Evolutionary conservation across 2,113 vertebrate genomes (phyloP).

Genomic region (Microcebus tavaratra): DNA sequence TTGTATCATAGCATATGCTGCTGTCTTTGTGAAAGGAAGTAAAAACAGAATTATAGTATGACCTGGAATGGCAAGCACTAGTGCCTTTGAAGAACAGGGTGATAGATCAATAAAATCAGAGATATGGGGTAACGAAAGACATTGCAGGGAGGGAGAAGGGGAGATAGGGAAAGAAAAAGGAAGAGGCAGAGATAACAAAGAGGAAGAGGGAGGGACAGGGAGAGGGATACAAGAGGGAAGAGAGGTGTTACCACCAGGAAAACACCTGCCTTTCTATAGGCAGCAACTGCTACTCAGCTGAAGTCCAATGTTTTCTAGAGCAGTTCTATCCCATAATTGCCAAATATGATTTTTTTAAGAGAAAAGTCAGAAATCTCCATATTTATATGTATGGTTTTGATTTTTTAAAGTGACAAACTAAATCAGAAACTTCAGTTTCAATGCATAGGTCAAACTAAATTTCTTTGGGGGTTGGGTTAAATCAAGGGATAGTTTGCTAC

Average conservation of each 20-base stretch:
- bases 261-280: not conserved
- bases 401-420: not conserved
- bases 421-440: not conserved
- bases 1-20: not conserved
- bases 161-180: not conserved
- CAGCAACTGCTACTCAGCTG: not conserved
- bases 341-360: not conserved
- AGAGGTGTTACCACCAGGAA: not conserved
- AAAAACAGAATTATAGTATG: not conserved
- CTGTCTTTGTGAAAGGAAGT: not conserved
- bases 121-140: not conserved
- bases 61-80: not conserved
- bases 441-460: not conserved
- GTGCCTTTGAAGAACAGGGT: not conserved
- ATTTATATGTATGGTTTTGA: not conserved
- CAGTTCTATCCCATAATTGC: not conserved
- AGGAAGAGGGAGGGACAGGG: not conserved
- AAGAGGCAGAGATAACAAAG: not conserved
- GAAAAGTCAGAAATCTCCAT: not conserved
- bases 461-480: not conserved
- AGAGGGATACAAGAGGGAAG: not conserved
- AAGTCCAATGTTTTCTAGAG: not conserved
- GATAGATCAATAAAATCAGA: conserved; percentile 1
- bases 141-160: not conserved
- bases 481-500: not conserved